Evolutionary conservation across 2,888 invertebrate species (phyloP), one percentile per base, ranked within the genome.

Genomic region (Drosophila multiciliata): DNA sequence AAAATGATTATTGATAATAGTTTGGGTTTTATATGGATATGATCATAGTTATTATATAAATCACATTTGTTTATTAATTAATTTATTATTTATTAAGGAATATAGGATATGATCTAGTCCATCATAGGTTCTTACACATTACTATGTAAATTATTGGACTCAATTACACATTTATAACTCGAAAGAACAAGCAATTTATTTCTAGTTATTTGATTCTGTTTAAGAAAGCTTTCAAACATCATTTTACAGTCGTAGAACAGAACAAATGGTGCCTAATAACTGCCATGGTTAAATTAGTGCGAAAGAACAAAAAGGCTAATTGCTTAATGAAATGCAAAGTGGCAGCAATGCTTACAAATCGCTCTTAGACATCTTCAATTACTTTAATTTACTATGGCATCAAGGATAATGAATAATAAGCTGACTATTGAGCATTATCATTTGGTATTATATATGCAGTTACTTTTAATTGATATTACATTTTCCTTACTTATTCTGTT

Each of bases 81-180:
- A 6, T 29, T 29, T 29, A 29, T 29, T 29, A 29, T 29, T 29
- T 29, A 6, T 29, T 29, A 29, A 29, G 5, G 29, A 29, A 29
- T 0, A 29, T 26, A 49, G 15, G 45, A 45, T 33, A 58, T 40
- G 26, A 17, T 1, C 5, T 3, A 15, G 45, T 35, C 32, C 9
- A 17, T 42, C 23, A 32, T 6, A 36, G 15, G 2, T 20, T 29
- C 12, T 59, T 20, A 6, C 12, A 3, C 12, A 42, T 36, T 58
- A 49, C 6, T 36, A 23, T 53, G 20, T 57, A 11, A 29, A 29
- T 32, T 36, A 36, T 57, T 57, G 57, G 15, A 45, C 40, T 33
- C 12, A 20, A 40, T 73, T 48, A 55, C 55, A 55, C 50, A 75
- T 62, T 73, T 49, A 75, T 58, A 58, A 15, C 6, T 26, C 35